Percentiles rank a stretch among this genome's conserved stretches.
Conservation (phyloP, 2,797 vertebrate species). For the Halcyon smyrnensis region DNA sequence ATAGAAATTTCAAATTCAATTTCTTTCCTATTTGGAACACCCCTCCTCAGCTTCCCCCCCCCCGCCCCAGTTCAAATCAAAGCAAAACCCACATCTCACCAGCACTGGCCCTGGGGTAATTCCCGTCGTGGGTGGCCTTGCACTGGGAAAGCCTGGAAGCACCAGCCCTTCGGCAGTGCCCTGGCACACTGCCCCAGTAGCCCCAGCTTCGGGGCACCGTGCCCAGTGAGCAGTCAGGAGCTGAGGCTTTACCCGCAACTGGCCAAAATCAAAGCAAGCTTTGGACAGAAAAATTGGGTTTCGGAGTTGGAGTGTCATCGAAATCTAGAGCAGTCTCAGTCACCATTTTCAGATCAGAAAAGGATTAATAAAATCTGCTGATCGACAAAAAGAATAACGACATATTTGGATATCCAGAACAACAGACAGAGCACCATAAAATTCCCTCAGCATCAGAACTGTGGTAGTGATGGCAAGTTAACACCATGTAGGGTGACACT, state of each 20-base stretch:
- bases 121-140: not conserved
- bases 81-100: not conserved
- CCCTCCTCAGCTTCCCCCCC: not conserved
- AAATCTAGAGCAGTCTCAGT: not conserved
- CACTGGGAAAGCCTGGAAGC: not conserved
- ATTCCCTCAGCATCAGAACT: not conserved
- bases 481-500: not conserved
- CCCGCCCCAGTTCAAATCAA: not conserved
- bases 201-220: not conserved
- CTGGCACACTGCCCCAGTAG: accelerated
- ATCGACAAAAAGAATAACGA: not conserved
- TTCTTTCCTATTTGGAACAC: not conserved
- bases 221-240: not conserved
- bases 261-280: not conserved
- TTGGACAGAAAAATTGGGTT: not conserved
- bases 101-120: not conserved
- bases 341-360: not conserved
- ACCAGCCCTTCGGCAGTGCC: not conserved
- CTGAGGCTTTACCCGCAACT: not conserved
- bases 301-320: not conserved
- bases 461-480: accelerated
- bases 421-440: accelerated
- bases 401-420: not conserved
- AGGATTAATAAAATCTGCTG: not conserved
- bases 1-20: not conserved